Base-by-base conservation (phyloP, 1,140 invertebrate species). In the Limonius californicus region DNA sequence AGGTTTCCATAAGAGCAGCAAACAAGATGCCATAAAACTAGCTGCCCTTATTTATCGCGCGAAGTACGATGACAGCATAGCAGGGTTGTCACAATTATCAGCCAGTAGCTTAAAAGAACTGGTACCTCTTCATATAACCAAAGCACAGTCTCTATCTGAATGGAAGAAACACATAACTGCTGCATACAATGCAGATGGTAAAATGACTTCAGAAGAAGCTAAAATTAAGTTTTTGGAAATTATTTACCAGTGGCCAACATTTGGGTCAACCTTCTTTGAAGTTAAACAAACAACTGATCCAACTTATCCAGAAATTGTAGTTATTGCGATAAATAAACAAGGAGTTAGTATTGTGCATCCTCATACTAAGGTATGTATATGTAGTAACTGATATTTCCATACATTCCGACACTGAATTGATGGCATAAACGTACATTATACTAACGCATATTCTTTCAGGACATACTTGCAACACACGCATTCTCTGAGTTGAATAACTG, bases 251-350 rank as follows among this genome's bases (percentile, higher is more conserved):
- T 90, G 89, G 84, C 89, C 89, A 6, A 95, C 92, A 58, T 98
- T 97, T 80, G 95, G 95, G 14, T 96, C 93, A 6, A 93, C 95
- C 0, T 98, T 98, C 80, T 97, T 98, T 79, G 91, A 95, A 83
- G 92, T 96, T 0, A 94, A 93, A 76, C 92, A 89, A 73, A 89
- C 89, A 3, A 92, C 91, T 1, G 91, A 95, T 66, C 83, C 88
- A 0, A 86, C 83, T 45, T 91, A 91, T 72, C 92, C 94, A 2
- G 92, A 95, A 76, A 84, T 89, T 67, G 82, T 97, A 11, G 81
- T 95, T 9, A 86, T 97, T 69, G 95, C 92, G 16, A 96, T 98
- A 62, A 97, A 97, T 77, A 90, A 88, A 74, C 85, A 90, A 67
- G 94, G 95, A 45, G 90, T 97, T 43, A 92, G 89, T 76, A 80